phyloP scores from a whole-genome alignment of 2,888 invertebrate genomes.

The Dasypogon diadema region DNA sequence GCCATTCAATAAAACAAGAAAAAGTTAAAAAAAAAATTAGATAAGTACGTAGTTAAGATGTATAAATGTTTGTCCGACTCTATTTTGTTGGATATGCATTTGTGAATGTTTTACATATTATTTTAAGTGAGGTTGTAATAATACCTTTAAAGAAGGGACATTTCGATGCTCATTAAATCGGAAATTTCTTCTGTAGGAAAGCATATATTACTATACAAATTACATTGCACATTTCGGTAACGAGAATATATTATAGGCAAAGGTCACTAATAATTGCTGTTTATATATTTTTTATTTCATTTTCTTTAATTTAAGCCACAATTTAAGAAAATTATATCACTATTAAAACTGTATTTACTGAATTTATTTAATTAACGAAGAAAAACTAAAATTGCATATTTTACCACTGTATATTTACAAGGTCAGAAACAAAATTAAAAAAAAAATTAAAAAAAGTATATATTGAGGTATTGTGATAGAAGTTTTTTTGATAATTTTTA shows the following conservation, averaged over 20 bases:
- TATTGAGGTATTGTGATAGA: slow-evolving; percentile 62
- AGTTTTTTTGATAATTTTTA: slow-evolving; percentile 59
- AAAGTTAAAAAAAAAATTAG: slow-evolving; percentile 30
- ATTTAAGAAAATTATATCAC: slow-evolving; percentile 52
- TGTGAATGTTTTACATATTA: slow-evolving; percentile 49
- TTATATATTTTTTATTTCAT: slow-evolving; percentile 45
- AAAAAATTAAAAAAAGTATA: slow-evolving; percentile 58
- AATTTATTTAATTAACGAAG: slow-evolving; percentile 47
- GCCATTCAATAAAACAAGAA: slow-evolving; percentile 49
- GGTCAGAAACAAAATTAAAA: slow-evolving; percentile 58
- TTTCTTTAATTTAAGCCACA: slow-evolving; percentile 42
- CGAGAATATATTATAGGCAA: slow-evolving; percentile 42
- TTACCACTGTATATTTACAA: slow-evolving; percentile 69
- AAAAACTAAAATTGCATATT: slow-evolving; percentile 61
- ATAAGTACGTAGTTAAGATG: slow-evolving; percentile 39
- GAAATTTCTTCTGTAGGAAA: slow-evolving; percentile 50
- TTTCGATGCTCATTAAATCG: slow-evolving; percentile 55
- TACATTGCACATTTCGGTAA: slow-evolving; percentile 48
- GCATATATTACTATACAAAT: slow-evolving; percentile 42
- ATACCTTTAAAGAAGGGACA: slow-evolving; percentile 44
- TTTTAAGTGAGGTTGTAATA: slow-evolving; percentile 42
- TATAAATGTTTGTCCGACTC: slow-evolving; percentile 47
- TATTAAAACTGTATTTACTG: slow-evolving; percentile 52
- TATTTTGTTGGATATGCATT: slow-evolving; percentile 52
- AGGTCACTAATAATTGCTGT: slow-evolving; percentile 45